phyloP scores from a whole-genome alignment of 1,140 invertebrate genomes.

The Cephus cinctus region DNA sequence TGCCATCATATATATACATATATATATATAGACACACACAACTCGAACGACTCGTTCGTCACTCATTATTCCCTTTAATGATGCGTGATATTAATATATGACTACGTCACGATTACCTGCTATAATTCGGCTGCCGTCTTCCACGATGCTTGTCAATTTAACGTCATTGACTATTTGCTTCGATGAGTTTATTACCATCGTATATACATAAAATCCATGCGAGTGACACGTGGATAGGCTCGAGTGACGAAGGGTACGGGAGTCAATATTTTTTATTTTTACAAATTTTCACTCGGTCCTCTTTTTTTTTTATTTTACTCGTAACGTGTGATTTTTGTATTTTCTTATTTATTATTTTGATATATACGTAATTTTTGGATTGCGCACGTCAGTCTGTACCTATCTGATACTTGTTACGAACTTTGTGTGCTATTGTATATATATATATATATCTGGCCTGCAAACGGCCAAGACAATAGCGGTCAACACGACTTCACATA shows the following conservation, averaged over 20 bases:
- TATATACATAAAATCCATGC: no score
- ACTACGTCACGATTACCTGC: constrained; percentile 2
- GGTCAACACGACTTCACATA: constrained; percentile 2
- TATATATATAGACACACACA: no score
- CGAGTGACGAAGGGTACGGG: no score
- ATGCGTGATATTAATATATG: constrained; percentile 8
- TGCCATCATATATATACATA: no score
- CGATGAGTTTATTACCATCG: constrained; percentile 5
- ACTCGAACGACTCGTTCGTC: no score
- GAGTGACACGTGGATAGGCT: no score
- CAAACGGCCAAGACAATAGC: constrained; percentile 3
- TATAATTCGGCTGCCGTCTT: not conserved
- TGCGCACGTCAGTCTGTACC: no score
- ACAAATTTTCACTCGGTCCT: not conserved
- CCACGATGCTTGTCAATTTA: not conserved
- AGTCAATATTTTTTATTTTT: not conserved
- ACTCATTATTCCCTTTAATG: not conserved
- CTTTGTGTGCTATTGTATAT: not conserved
- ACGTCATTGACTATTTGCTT: not conserved
- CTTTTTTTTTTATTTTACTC: not conserved
- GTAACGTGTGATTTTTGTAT: no score
- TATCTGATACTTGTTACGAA: no score
- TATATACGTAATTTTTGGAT: no score
- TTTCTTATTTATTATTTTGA: no score
- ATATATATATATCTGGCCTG: not conserved